Conservation (phyloP, 2,113 vertebrate species). For the Dermatemys mawii region DNA sequence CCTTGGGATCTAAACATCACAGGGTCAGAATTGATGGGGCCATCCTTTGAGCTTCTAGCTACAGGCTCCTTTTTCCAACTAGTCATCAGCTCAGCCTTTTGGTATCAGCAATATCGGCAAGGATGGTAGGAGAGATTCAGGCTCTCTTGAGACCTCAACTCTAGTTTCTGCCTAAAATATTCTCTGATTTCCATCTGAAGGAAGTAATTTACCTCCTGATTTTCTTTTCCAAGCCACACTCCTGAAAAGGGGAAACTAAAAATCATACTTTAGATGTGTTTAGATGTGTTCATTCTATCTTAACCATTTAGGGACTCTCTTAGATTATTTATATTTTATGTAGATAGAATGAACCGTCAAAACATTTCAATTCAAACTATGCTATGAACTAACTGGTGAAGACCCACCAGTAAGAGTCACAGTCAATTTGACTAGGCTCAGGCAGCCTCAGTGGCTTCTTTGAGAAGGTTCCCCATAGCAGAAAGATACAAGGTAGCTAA, state of each 20-base stretch:
- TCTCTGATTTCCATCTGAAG: not conserved
- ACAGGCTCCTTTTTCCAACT: not conserved
- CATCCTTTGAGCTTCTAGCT: not conserved
- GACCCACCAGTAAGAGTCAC: not conserved
- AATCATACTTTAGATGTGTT: not conserved
- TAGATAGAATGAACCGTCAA: not conserved
- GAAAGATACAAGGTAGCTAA: fast-evolving
- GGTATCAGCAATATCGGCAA: not conserved
- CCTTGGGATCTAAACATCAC: not conserved
- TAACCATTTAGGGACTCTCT: not conserved
- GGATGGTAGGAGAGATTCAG: not conserved
- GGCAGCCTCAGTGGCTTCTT: not conserved
- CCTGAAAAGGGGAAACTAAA: not conserved
- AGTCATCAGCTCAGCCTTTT: not conserved
- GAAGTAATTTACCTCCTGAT: not conserved
- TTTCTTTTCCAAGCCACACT: not conserved
- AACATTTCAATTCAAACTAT: not conserved
- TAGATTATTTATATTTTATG: not conserved
- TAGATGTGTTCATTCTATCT: not conserved
- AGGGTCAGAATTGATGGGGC: not conserved
- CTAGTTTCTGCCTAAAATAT: not conserved
- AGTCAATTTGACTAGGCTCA: not conserved
- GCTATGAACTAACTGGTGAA: not conserved
- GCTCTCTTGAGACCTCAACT: not conserved
- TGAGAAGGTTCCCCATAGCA: not conserved